These are phyloP conservation scores for Drosophila antonietae DNA, from an alignment of 2,888 invertebrate species.

Conservation along the genomic window DNA sequence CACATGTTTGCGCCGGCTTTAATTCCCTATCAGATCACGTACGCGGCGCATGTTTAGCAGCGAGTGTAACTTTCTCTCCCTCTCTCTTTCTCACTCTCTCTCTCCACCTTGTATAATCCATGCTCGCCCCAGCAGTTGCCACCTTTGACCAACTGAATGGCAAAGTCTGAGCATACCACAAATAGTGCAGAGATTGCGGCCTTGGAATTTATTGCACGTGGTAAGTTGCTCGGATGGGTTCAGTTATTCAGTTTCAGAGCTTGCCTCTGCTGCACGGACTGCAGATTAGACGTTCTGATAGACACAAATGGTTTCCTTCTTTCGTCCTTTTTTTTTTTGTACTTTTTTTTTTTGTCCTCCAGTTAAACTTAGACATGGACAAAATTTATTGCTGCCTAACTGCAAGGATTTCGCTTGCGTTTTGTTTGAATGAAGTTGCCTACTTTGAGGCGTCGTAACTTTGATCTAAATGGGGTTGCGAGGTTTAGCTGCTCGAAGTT, in stretches of 20 bases:
- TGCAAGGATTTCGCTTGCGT: conserved; percentile 45
- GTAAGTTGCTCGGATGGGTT: conserved; percentile 66
- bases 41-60: conserved; percentile 64
- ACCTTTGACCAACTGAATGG: conserved; percentile 18
- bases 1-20: conserved; percentile 62
- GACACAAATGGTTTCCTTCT: conserved; percentile 67
- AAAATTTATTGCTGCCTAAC: conserved; percentile 70
- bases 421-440: conserved; percentile 58
- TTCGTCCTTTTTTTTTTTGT: conserved; percentile 21
- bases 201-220: conserved; percentile 77
- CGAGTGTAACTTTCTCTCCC: conserved; percentile 5
- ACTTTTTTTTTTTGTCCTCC: conserved; percentile 34
- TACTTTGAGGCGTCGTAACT: conserved; percentile 47
- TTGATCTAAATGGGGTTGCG: conserved; percentile 48
- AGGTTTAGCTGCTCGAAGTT: conserved; percentile 19
- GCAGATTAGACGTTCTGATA: conserved; percentile 75
- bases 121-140: neutral
- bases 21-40: conserved; percentile 77
- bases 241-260: conserved; percentile 51
- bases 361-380: conserved; percentile 72
- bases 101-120: neutral
- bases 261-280: conserved; percentile 59
- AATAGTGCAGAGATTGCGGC: conserved; percentile 76
- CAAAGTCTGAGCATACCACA: conserved; percentile 59
- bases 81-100: no score